These are phyloP conservation scores for Vidua chalybeata DNA, from an alignment of 2,113 vertebrate species.

Conservation along the genomic window DNA sequence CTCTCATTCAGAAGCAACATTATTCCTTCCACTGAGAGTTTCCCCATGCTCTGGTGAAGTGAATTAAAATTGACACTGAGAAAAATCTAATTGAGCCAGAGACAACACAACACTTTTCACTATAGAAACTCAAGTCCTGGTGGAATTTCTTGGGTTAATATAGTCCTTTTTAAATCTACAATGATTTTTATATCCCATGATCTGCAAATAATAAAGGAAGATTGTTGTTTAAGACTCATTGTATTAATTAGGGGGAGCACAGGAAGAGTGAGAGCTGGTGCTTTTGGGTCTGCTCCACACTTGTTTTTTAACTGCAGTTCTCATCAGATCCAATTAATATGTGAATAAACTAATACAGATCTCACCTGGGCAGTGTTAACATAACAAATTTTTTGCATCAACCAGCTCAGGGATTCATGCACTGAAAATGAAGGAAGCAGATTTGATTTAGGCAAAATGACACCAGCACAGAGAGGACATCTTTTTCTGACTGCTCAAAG, in stretches of 20 bases:
- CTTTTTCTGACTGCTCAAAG: background rate
- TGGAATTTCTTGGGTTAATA: slow-evolving; percentile 39
- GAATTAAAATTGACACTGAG: slow-evolving; percentile 67
- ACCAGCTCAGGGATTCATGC: background rate
- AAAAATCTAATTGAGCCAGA: slow-evolving; percentile 64
- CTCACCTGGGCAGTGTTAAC: slow-evolving; percentile 21
- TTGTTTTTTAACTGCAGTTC: background rate
- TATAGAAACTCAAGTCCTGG: slow-evolving; percentile 29
- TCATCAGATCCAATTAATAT: background rate
- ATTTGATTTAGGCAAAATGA: background rate
- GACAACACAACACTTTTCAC: slow-evolving; percentile 58
- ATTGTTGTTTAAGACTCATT: slow-evolving; percentile 28
- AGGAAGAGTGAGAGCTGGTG: background rate
- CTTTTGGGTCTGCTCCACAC: background rate
- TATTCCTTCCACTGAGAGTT: slow-evolving; percentile 40
- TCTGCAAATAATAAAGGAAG: slow-evolving; percentile 51
- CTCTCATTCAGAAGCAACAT: slow-evolving; percentile 31
- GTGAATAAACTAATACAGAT: background rate
- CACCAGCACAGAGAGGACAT: background rate
- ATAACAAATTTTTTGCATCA: background rate
- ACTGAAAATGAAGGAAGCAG: background rate
- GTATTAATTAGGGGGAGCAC: slow-evolving; percentile 1
- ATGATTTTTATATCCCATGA: slow-evolving; percentile 60
- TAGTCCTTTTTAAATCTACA: slow-evolving; percentile 51
- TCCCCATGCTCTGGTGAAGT: background rate